Percentiles rank a stretch among this genome's conserved stretches.
Conservation (phyloP, 2,113 vertebrate genomes). For the Bungarus multicinctus region DNA sequence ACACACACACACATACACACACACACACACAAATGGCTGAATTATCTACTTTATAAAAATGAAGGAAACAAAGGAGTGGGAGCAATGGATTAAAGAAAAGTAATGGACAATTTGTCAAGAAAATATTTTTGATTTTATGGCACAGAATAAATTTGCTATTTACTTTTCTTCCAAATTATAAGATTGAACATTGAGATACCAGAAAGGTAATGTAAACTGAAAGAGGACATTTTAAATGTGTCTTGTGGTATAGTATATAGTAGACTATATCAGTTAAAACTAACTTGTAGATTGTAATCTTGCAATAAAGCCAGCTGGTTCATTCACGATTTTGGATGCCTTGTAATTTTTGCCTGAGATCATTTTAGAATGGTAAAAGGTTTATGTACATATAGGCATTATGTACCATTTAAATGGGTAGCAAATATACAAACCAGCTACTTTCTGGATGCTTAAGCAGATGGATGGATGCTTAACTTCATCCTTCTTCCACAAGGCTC, state of each 20-base stretch:
- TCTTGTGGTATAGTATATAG: background rate
- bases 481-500: background rate
- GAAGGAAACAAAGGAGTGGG: background rate
- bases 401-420: background rate
- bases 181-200: background rate
- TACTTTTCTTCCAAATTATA: background rate
- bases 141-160: background rate
- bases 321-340: background rate
- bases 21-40: too few relatives aligned
- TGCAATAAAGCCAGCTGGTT: background rate
- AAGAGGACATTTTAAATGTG: background rate
- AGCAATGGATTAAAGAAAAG: background rate
- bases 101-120: background rate
- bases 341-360: background rate
- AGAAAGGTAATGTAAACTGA: background rate
- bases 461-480: background rate
- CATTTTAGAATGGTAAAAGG: background rate
- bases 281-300: background rate
- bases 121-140: background rate
- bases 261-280: background rate
- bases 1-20: too few relatives aligned
- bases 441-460: background rate
- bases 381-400: too few relatives aligned
- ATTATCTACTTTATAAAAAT: background rate
- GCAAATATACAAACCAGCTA: background rate